Conservation (phyloP, 2,888 invertebrate species). For the Leucophenga maculata region DNA sequence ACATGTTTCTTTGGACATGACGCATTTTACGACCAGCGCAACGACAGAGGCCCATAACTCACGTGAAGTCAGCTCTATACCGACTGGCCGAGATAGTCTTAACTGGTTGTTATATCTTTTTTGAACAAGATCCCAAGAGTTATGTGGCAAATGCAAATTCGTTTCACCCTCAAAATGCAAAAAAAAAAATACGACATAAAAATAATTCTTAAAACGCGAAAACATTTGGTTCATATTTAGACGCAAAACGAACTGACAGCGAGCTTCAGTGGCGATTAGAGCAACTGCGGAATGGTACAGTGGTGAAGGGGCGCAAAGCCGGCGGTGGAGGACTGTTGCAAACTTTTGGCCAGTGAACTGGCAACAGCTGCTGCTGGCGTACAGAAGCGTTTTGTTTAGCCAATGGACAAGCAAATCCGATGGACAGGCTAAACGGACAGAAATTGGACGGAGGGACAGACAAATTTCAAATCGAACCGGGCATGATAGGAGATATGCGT, state of each 20-base stretch:
- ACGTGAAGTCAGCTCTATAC: background rate
- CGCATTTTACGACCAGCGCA: conserved; percentile 9
- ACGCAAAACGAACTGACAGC: conserved; percentile 3
- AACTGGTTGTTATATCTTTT: conserved; percentile 7
- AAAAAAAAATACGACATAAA: background rate
- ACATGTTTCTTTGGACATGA: background rate
- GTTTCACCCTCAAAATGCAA: conserved; percentile 5
- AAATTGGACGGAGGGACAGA: background rate
- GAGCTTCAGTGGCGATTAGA: background rate
- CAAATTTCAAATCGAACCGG: background rate
- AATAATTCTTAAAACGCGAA: background rate
- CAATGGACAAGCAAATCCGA: background rate
- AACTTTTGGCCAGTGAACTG: background rate
- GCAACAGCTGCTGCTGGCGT: background rate
- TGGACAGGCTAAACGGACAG: background rate
- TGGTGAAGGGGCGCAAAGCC: background rate
- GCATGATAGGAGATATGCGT: background rate
- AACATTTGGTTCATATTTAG: background rate
- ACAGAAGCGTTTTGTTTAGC: background rate
- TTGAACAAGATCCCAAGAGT: conserved; percentile 46
- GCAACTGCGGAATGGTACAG: background rate
- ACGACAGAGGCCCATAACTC: background rate
- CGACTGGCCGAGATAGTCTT: background rate
- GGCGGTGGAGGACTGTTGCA: background rate
- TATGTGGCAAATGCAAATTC: conserved; percentile 64